Evolutionary conservation across 1,140 invertebrate species (phyloP).

Genomic region (Hirudo medicinalis): DNA sequence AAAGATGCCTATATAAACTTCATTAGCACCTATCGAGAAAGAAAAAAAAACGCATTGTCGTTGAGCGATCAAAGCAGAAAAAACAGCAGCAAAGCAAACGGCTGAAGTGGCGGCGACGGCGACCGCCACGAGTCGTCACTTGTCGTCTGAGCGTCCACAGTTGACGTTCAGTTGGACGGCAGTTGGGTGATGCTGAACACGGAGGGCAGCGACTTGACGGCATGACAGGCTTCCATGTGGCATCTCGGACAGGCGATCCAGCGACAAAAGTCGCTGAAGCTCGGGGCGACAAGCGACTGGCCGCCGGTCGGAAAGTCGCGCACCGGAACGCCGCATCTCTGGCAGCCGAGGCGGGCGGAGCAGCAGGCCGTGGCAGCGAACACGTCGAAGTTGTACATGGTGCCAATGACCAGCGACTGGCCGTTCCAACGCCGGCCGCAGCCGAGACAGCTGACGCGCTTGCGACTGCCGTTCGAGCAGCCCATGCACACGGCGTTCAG

Average conservation of each 20-base stretch:
- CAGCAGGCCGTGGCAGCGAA: conserved; percentile 93
- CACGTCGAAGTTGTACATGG: conserved; percentile 94
- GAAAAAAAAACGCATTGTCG: too few relatives aligned
- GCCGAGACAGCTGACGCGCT: conserved; percentile 53
- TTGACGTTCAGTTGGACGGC: too few relatives aligned
- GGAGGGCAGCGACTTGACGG: conserved; percentile 62
- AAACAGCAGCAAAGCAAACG: too few relatives aligned
- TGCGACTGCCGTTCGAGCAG: conserved; percentile 50
- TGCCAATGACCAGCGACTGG: conserved; percentile 60
- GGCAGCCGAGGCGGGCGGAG: conserved; percentile 64
- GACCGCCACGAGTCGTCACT: too few relatives aligned
- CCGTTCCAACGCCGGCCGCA: conserved; percentile 60
- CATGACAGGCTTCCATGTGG: conserved; percentile 75
- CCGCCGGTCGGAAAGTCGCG: conserved; percentile 26
- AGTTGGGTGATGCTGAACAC: conserved; percentile 26
- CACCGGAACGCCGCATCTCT: conserved; percentile 33
- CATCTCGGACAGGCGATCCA: conserved; percentile 79
- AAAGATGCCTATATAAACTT: too few relatives aligned
- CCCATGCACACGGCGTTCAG: conserved; percentile 47
- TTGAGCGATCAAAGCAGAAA: too few relatives aligned
- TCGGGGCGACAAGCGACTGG: conserved; percentile 53
- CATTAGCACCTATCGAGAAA: too few relatives aligned
- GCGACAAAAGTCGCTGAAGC: conserved; percentile 88
- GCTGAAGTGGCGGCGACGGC: too few relatives aligned
- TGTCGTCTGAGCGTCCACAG: too few relatives aligned